Conservation (phyloP, 2,888 invertebrate species). For the Scaptomyza parva region DNA sequence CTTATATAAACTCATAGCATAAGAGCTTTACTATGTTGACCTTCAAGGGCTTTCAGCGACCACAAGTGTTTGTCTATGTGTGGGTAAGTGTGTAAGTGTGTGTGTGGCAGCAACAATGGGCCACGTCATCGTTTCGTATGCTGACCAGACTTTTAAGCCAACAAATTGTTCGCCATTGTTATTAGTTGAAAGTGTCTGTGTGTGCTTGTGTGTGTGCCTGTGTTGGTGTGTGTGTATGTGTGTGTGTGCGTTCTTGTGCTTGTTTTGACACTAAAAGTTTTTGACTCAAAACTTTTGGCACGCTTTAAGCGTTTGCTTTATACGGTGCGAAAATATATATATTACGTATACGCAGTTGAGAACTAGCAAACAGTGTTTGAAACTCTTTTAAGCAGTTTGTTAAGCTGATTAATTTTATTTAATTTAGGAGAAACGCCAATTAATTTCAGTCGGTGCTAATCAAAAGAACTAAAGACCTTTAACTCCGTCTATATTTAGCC, state of each 20-base stretch:
- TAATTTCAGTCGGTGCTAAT: constrained; percentile 51
- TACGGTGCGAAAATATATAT: neutral
- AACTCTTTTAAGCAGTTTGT: constrained; percentile 1
- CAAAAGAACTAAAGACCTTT: constrained; percentile 21
- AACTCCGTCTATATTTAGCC: constrained; percentile 57
- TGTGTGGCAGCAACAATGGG: constrained; percentile 18
- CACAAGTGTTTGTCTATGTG: constrained; percentile 10
- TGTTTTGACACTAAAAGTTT: constrained; percentile 16
- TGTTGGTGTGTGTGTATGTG: constrained; percentile 2
- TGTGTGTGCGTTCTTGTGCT: constrained; percentile 4
- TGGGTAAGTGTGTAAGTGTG: constrained; percentile 1
- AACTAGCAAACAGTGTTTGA: constrained; percentile 4
- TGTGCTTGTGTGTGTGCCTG: constrained; percentile 5
- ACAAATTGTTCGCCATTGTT: constrained; percentile 27
- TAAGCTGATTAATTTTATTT: constrained; percentile 61
- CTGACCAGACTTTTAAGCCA: constrained; percentile 40
- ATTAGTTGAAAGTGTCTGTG: constrained; percentile 5
- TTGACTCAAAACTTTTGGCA: constrained; percentile 48
- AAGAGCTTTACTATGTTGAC: constrained; percentile 41
- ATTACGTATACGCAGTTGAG: constrained; percentile 56
- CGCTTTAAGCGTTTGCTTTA: constrained; percentile 20
- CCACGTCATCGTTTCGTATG: constrained; percentile 59
- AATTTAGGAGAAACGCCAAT: constrained; percentile 59
- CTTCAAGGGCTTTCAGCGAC: constrained; percentile 42
- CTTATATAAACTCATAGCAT: constrained; percentile 28